Evolutionary conservation across 2,888 invertebrate species (phyloP).

Genomic region (Eupelmus urozonus): DNA sequence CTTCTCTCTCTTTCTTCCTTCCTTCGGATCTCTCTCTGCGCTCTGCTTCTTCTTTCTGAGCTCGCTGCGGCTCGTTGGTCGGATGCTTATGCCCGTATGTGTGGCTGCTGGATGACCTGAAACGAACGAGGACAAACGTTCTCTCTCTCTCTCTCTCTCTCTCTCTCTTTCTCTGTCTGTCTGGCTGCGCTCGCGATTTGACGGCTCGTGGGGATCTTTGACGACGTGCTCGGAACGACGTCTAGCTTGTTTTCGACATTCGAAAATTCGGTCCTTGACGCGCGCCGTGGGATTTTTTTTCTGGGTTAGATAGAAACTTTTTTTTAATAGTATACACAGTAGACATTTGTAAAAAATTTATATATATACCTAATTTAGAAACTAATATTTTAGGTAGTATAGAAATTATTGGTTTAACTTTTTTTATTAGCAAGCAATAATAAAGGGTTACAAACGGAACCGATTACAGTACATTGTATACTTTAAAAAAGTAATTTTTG

Average conservation of each 20-base stretch:
- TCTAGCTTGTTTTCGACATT: slow-evolving; percentile 27
- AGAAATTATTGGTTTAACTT: no score
- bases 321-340: no score
- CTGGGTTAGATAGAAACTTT: background rate
- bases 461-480: no score
- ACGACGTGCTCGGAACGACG: slow-evolving; percentile 25
- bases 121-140: background rate
- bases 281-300: slow-evolving; percentile 8
- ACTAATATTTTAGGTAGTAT: no score
- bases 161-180: no score
- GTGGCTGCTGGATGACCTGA: slow-evolving; percentile 17
- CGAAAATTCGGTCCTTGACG: background rate
- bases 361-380: no score
- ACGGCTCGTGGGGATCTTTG: slow-evolving; percentile 37
- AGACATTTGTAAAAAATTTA: no score
- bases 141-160: no score
- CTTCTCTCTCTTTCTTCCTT: slow-evolving; percentile 23
- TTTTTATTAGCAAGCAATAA: no score
- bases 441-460: no score
- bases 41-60: background rate
- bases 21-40: background rate
- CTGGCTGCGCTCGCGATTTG: slow-evolving; percentile 42
- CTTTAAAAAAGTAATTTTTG: no score
- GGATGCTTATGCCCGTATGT: background rate
- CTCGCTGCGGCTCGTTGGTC: no score